phyloP scores from a whole-genome alignment of 2,113 vertebrate species.

The Zeus faber region DNA sequence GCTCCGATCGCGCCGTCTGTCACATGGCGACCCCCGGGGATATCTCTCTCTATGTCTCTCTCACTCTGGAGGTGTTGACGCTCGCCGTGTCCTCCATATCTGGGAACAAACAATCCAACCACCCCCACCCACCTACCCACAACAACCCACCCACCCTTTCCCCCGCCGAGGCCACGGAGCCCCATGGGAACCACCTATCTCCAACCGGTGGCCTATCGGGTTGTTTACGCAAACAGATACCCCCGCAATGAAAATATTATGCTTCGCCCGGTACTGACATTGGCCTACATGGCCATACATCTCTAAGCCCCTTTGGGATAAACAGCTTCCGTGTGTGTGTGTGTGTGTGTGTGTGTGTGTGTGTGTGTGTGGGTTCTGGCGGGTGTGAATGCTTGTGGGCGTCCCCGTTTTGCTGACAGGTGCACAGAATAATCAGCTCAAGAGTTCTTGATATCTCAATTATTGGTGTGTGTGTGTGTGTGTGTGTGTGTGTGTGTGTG shows the following conservation, averaged over 20 bases:
- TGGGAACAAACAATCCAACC: conserved; percentile 53
- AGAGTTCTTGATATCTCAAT: conserved; percentile 22
- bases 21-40: not conserved
- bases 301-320: conserved; percentile 71
- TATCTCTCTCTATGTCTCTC: conserved; percentile 39
- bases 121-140: not conserved
- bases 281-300: conserved; percentile 77
- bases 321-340: conserved; percentile 82
- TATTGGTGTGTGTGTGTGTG: conserved; percentile 9
- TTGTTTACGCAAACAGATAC: conserved; percentile 86
- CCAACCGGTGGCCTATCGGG: conserved; percentile 74
- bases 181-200: conserved; percentile 79
- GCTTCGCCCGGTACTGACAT: conserved; percentile 81
- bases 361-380: conserved; percentile 5
- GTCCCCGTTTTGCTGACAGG: conserved; percentile 57
- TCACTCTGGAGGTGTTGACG: conserved; percentile 62
- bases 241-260: conserved; percentile 91
- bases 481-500: not conserved
- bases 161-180: conserved; percentile 56
- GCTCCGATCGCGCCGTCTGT: not conserved
- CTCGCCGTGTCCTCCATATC: conserved; percentile 69
- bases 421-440: conserved; percentile 46
- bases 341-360: conserved; percentile 14
- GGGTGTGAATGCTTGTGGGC: conserved; percentile 35
- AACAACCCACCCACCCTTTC: not conserved